Base-by-base conservation (phyloP, 2,888 invertebrate species). In the Drosophila mulleri region DNA sequence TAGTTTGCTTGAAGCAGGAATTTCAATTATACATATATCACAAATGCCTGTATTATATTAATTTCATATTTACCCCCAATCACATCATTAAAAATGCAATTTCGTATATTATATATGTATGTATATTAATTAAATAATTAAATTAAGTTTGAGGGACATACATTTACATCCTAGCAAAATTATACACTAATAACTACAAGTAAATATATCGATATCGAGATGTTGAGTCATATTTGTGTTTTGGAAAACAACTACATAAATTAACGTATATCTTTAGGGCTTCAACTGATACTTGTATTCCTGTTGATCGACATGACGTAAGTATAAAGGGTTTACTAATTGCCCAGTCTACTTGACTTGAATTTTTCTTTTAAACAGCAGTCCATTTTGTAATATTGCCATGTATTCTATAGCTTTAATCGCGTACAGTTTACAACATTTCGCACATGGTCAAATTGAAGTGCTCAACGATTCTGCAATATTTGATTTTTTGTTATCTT, bases 111-210 rank as follows among this genome's bases (percentile, higher is more conserved):
- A 87, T 83, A 83, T 83, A 80, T 87, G 73, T 83, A 82, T 83
- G 75, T 83, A 83, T 83, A 83, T 83, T 86, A 89, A 80, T 88
- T 80, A 88, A 87, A 88, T 89, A 87, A 85, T 89, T 88, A 89
- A 88, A 88, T 88, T 86, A 90, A 86, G 82, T 84, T 79, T 78
- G 82, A 81, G 90, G 84, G 88, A 90, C 88, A 89, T 90, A 90
- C 90, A 90, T 89, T 90, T 90, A 90, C 88, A 90, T 83, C 88
- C 89, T 89, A 89, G 83, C 84, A 82, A 85, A 82, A 86, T 83
- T 85, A 89, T 88, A 89, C 85, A 87, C 89, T 90, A 90, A 88
- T 81, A 89, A 87, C 90, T 90, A 90, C 88, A 88, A 71, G 82
- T 80, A 86, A 83, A 86, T 86, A 83, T 83, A 82, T 82, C 84